Percentiles rank a stretch among this genome's conserved stretches.
Conservation (phyloP, 2,797 vertebrate species). For the Chiroxiphia lanceolata region DNA sequence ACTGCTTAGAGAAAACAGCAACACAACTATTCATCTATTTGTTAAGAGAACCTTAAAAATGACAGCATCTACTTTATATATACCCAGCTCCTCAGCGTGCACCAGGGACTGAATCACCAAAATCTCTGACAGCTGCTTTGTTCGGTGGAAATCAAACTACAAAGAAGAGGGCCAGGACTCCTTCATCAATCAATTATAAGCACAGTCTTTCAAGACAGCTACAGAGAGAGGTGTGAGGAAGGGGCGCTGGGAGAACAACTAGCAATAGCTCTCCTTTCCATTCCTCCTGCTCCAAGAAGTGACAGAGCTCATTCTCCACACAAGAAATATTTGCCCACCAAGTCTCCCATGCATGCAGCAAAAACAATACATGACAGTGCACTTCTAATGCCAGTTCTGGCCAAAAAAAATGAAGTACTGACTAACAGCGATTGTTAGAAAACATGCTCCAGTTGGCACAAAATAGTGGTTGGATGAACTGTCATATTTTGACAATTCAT, state of each 20-base stretch:
- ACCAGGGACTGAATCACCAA: constrained; percentile 54
- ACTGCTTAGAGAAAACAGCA: not conserved
- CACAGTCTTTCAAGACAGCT: constrained; percentile 25
- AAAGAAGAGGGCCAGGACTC: constrained; percentile 58
- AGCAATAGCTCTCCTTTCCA: constrained; percentile 18
- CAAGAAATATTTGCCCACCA: constrained; percentile 25
- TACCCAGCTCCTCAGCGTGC: not conserved
- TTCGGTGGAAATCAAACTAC: constrained; percentile 63
- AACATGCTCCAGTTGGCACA: not conserved
- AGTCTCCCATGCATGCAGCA: not conserved
- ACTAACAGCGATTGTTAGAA: not conserved
- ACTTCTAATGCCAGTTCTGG: not conserved
- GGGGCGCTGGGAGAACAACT: not conserved
- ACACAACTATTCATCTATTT: constrained; percentile 44
- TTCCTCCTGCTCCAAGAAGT: not conserved
- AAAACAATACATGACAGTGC: not conserved
- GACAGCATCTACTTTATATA: constrained; percentile 56
- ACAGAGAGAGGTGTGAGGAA: not conserved
- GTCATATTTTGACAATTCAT: constrained; percentile 54
- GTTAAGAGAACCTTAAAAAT: constrained; percentile 22
- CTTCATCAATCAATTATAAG: constrained; percentile 71
- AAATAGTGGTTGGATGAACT: constrained; percentile 8
- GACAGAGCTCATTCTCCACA: constrained; percentile 10
- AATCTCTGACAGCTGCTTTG: constrained; percentile 70
- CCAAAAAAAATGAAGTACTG: not conserved